A percentile compares a stretch with the other conserved stretches of the same genome.
Evolutionary conservation across 2,888 invertebrate genomes (phyloP).

Genomic region (Megalurothrips usitatus): DNA sequence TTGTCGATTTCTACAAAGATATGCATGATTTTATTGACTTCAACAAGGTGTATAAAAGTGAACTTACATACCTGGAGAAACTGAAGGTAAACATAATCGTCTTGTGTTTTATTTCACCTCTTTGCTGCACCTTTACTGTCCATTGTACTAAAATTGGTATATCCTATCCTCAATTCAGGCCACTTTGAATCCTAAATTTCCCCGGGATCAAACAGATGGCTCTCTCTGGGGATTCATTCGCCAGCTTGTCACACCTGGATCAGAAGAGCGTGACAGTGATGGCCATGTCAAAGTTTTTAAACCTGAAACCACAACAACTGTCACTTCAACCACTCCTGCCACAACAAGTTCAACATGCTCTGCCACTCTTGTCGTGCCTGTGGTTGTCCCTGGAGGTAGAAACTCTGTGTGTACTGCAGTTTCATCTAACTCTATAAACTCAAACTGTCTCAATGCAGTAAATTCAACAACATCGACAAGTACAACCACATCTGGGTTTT

Average conservation of each 20-base stretch:
- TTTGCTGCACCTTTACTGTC: background rate
- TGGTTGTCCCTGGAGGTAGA: background rate
- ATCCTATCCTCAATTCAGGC: slow-evolving; percentile 45
- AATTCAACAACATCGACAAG: slow-evolving; percentile 47
- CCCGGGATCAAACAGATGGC: slow-evolving; percentile 71
- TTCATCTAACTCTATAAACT: slow-evolving; percentile 44
- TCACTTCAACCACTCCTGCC: slow-evolving; percentile 32
- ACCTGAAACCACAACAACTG: slow-evolving; percentile 33
- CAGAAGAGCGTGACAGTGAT: slow-evolving; percentile 51
- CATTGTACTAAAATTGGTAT: background rate
- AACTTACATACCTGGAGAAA: slow-evolving; percentile 77
- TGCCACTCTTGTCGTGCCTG: slow-evolving; percentile 27
- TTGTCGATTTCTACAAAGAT: slow-evolving; percentile 77
- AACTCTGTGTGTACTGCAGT: slow-evolving; percentile 35
- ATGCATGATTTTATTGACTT: slow-evolving; percentile 64
- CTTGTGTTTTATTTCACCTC: background rate
- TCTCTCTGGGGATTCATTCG: slow-evolving; percentile 74
- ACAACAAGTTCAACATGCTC: slow-evolving; percentile 32
- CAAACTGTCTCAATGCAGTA: slow-evolving; percentile 46
- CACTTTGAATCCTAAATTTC: slow-evolving; percentile 74
- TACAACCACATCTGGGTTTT: slow-evolving; percentile 44
- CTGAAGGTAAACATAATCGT: slow-evolving; percentile 54
- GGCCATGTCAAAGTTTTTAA: slow-evolving; percentile 54
- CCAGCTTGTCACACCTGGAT: slow-evolving; percentile 67
- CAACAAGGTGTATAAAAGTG: slow-evolving; percentile 61